Percentiles rank a stretch among this genome's conserved stretches.
Conservation (phyloP, 1,140 invertebrate species). For the Sycophila sp. region DNA sequence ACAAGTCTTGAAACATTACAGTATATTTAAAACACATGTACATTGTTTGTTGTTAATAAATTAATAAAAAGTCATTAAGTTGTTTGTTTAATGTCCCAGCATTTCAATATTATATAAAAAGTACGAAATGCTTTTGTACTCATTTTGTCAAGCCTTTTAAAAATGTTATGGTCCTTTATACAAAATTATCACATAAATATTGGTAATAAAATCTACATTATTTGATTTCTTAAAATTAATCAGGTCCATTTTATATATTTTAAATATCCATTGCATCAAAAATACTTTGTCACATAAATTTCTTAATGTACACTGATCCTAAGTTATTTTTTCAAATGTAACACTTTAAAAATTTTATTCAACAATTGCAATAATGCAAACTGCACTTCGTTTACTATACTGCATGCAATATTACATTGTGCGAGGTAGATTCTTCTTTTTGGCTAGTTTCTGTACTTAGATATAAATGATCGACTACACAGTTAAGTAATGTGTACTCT, state of each 20-base stretch:
- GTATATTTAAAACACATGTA: no score
- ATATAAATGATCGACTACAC: neutral
- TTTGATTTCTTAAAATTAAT: constrained; percentile 33
- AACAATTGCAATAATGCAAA: constrained; percentile 2
- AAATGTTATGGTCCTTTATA: constrained; percentile 21
- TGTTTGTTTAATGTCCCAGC: no score
- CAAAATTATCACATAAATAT: constrained; percentile 30
- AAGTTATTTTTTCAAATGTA: neutral
- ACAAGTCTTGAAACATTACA: neutral
- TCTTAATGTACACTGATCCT: constrained; percentile 6
- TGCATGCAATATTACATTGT: constrained; percentile 3
- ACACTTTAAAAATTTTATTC: neutral
- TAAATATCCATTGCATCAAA: constrained; percentile 30
- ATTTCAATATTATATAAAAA: no score
- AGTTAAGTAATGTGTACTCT: neutral
- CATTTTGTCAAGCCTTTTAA: neutral
- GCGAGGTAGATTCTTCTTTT: constrained; percentile 27
- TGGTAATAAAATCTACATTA: constrained; percentile 1
- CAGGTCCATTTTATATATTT: constrained; percentile 22
- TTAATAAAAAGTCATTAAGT: no score
- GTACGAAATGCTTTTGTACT: constrained; percentile 12
- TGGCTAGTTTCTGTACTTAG: constrained; percentile 16
- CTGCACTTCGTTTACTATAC: neutral
- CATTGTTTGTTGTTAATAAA: no score
- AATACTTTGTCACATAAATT: constrained; percentile 21